Conservation (phyloP, 2,113 vertebrate species). For the Cryptotis parvus region DNA sequence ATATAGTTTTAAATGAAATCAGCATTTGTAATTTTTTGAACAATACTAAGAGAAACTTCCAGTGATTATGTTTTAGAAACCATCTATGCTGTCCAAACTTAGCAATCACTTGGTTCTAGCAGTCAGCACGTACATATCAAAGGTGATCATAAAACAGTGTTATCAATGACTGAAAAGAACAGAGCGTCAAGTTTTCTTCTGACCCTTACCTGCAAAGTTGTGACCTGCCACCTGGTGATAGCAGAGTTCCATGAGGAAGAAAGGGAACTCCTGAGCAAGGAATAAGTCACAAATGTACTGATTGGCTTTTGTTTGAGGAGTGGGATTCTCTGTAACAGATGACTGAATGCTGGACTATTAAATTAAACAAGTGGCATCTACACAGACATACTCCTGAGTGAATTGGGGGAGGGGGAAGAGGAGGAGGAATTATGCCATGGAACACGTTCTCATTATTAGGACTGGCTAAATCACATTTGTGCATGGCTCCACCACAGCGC, state of each 20-base stretch:
- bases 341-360: constrained; percentile 19
- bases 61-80: neutral
- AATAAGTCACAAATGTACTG: neutral
- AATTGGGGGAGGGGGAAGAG: neutral
- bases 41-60: neutral
- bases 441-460: neutral
- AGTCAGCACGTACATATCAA: neutral
- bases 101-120: neutral
- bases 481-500: neutral
- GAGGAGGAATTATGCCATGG: neutral
- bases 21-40: neutral
- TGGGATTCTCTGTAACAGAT: neutral
- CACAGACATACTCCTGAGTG: neutral
- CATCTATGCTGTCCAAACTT: neutral
- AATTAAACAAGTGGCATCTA: constrained; percentile 7
- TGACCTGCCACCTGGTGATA: constrained; percentile 64
- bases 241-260: constrained; percentile 33
- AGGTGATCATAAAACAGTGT: neutral
- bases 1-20: neutral
- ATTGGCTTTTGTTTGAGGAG: constrained; percentile 3
- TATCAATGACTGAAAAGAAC: neutral
- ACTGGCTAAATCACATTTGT: neutral
- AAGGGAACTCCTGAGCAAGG: neutral
- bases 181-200: neutral
- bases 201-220: constrained; percentile 15